A percentile compares a stretch with the other conserved stretches of the same genome.
These are phyloP conservation scores for Parnassius glacialis DNA, from an alignment of 2,888 invertebrate species.

Conservation along the genomic window DNA sequence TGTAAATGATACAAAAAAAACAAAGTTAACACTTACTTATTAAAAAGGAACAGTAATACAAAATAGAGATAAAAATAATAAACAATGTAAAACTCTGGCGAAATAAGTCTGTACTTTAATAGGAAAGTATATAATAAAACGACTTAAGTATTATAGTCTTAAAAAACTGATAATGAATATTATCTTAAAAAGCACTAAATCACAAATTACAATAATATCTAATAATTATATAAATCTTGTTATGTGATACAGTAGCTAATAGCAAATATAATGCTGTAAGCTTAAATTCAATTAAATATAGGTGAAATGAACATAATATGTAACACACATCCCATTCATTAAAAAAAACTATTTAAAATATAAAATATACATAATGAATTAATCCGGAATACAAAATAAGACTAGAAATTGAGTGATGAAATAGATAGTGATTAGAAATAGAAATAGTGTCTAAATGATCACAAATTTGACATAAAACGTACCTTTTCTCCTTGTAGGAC, in stretches of 20 bases:
- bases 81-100: background rate
- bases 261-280: background rate
- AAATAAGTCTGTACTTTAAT: background rate
- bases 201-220: too few relatives aligned
- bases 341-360: background rate
- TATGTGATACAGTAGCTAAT: too few relatives aligned
- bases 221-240: too few relatives aligned
- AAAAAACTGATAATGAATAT: too few relatives aligned
- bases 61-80: background rate
- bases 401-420: conserved; percentile 63
- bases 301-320: background rate
- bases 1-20: background rate
- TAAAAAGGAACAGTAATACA: background rate
- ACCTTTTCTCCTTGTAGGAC: background rate
- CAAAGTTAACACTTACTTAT: background rate
- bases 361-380: background rate
- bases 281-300: background rate
- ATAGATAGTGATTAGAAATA: conserved; percentile 9
- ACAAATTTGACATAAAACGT: conserved; percentile 8
- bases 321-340: conserved; percentile 1
- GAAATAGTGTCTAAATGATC: conserved; percentile 1
- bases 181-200: too few relatives aligned
- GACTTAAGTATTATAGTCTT: too few relatives aligned
- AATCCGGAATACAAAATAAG: conserved; percentile 37
- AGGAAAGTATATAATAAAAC: background rate